Evolutionary conservation across 2,797 vertebrate genomes (phyloP).

Genomic region (Amphiprion clarkii): DNA sequence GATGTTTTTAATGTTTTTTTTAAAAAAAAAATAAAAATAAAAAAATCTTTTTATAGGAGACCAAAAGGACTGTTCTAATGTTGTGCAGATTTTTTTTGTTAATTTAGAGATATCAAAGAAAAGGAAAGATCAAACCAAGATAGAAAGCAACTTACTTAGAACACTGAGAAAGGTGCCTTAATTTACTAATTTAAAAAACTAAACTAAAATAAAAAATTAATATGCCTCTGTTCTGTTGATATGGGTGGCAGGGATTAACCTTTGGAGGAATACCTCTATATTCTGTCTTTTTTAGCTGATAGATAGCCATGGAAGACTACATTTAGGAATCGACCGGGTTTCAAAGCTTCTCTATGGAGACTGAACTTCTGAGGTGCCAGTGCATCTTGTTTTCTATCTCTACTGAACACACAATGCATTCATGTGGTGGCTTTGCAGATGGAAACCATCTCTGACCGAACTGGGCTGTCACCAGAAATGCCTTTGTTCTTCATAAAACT

Average conservation of each 20-base stretch:
- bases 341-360: no score
- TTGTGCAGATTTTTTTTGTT: conserved; percentile 6
- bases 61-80: background rate
- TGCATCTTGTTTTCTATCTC: background rate
- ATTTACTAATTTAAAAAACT: background rate
- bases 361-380: background rate
- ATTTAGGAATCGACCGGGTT: background rate
- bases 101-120: background rate
- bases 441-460: background rate
- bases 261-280: no score
- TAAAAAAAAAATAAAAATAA: no score
- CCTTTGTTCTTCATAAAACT: background rate
- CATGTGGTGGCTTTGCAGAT: background rate
- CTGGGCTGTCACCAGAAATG: background rate
- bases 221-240: no score
- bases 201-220: background rate
- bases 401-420: background rate
- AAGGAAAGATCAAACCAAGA: background rate
- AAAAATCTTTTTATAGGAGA: background rate
- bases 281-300: no score
- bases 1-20: background rate
- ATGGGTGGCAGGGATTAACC: no score
- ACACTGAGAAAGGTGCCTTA: background rate
- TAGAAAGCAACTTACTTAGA: conserved; percentile 5
- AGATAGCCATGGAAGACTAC: background rate